Base-by-base conservation (phyloP, 2,888 invertebrate genomes). In the Slavum lentiscoides region DNA sequence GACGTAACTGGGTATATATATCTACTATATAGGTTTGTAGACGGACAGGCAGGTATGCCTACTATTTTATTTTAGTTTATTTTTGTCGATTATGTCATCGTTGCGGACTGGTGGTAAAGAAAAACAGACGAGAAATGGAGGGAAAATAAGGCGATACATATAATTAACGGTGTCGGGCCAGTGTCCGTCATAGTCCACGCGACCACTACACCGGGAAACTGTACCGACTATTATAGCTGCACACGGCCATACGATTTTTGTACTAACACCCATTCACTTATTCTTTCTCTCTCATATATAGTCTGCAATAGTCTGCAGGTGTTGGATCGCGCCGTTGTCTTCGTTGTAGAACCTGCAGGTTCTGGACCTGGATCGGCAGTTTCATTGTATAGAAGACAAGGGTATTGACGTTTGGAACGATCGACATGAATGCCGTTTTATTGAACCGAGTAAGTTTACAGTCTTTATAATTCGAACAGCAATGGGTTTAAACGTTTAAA, bases 101-200 rank as follows among this genome's bases (percentile, higher is more conserved):
- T 58, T 23, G 55, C 2, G 43, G 13, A 43, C 15, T 19, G 59
- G 67, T 23, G 43, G 59, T 43, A 30, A 68, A 49, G 21, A 73
- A 61, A 59, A 76, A 67, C 49, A 13, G 8, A 11, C n/a, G 43
- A 68, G 67, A 59, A 68, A 76, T 70, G 77, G 77, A 69, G 77
- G 77, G 77, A 77, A 77, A 77, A 62, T 37, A 30, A 61, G 30
- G 37, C 39, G 55, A 69, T 69, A 77, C 62, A 80, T 80, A 80
- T 80, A 80, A 80, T 70, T 70, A 64, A 69, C 70, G 55, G 77
- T 62, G 9, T 19, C 77, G 19, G 7, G 62, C 70, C 62, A 19
- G 49, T 39, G 77, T 61, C 62, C 30, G 77, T 37, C 77, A 77
- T 55, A 77, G 39, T 62, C 62, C 77, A 37, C 39, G 59, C 30